Percentiles rank a stretch among this genome's conserved stretches.
These are phyloP conservation scores for Dromiciops gliroides DNA, from an alignment of 2,113 vertebrate species.

Conservation along the genomic window DNA sequence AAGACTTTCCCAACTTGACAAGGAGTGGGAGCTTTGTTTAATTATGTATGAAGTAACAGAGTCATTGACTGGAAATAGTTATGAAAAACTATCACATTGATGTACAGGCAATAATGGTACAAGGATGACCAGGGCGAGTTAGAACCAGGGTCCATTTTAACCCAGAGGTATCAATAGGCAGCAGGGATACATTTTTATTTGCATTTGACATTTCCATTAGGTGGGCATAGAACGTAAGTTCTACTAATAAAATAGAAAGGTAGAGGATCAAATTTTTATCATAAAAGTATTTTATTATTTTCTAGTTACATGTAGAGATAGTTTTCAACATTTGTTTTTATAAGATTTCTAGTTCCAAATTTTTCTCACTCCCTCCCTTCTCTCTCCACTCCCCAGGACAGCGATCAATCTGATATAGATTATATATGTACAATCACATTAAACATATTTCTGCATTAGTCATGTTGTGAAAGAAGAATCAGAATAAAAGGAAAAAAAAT, in stretches of 20 bases:
- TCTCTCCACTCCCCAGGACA: too few relatives aligned
- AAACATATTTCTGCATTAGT: too few relatives aligned
- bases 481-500: too few relatives aligned
- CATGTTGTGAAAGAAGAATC: too few relatives aligned
- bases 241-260: background rate
- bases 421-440: too few relatives aligned
- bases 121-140: background rate
- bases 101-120: background rate
- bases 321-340: too few relatives aligned
- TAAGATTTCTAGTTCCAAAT: too few relatives aligned
- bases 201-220: background rate
- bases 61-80: background rate
- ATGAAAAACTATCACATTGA: background rate
- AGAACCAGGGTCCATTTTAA: background rate
- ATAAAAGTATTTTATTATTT: too few relatives aligned
- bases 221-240: background rate
- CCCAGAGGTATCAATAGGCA: background rate
- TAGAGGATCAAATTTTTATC: too few relatives aligned
- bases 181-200: background rate
- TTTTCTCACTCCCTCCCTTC: too few relatives aligned
- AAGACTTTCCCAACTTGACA: background rate
- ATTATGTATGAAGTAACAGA: background rate
- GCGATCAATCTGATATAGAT: too few relatives aligned
- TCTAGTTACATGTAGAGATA: too few relatives aligned
- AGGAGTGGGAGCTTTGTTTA: background rate